Conservation (phyloP, 2,113 vertebrate species). For the Poecile atricapillus region DNA sequence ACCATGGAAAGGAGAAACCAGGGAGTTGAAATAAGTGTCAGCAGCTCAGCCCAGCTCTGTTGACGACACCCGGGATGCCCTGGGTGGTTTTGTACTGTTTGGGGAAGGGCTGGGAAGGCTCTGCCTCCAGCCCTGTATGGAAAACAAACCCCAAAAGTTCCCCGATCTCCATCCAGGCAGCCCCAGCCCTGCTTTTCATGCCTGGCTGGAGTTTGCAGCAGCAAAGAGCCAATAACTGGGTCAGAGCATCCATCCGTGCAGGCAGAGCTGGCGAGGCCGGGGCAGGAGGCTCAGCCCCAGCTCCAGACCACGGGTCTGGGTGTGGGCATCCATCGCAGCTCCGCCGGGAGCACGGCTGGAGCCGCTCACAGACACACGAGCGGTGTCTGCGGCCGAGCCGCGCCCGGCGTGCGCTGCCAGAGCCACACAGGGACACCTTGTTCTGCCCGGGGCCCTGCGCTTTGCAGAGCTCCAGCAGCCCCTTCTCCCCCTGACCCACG, state of each 20-base stretch:
- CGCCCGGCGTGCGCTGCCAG: background rate
- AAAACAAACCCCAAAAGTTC: background rate
- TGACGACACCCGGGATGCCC: background rate
- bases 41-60: background rate
- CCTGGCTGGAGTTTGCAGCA: background rate
- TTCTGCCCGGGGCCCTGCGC: background rate
- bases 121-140: background rate
- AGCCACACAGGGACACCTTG: background rate
- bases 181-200: background rate
- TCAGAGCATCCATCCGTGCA: conserved; percentile 14
- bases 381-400: background rate
- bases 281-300: background rate
- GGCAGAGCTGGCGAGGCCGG: background rate
- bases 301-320: background rate
- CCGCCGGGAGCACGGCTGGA: background rate
- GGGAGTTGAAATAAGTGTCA: background rate
- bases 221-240: conserved; percentile 14
- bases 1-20: background rate
- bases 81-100: background rate
- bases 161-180: background rate
- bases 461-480: background rate
- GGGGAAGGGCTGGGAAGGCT: background rate
- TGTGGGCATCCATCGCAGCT: rapidly evolving
- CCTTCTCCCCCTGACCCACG: background rate
- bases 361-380: background rate